Conservation (phyloP, 2,113 vertebrate genomes). For the Muntiacus reevesi region DNA sequence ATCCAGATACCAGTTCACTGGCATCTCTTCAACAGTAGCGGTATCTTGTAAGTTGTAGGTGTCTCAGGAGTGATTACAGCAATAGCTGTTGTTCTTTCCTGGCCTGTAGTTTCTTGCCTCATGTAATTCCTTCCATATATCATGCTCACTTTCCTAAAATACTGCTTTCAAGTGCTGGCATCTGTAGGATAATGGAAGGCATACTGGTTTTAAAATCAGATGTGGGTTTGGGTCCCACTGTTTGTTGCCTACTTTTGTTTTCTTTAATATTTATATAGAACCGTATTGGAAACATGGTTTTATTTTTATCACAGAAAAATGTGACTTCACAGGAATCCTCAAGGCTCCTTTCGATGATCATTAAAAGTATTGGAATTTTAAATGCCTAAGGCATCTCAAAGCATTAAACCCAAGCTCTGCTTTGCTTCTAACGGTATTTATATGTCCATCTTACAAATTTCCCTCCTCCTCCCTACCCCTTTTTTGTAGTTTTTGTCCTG, state of each 20-base stretch:
- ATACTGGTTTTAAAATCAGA: background rate
- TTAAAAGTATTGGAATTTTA: constrained; percentile 24
- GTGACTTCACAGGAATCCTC: background rate
- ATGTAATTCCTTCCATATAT: background rate
- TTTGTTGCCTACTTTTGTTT: constrained; percentile 3
- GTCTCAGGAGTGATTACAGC: background rate
- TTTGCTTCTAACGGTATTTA: constrained; percentile 13
- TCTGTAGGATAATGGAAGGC: background rate
- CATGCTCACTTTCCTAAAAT: constrained; percentile 28
- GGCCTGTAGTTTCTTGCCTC: constrained; percentile 4
- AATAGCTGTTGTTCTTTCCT: background rate
- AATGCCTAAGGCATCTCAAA: background rate
- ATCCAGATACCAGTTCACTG: background rate
- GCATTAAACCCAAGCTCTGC: background rate
- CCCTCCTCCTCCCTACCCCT: background rate
- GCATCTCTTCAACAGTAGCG: background rate
- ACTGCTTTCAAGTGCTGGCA: constrained; percentile 12
- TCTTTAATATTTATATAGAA: background rate
- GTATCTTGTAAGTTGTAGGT: background rate
- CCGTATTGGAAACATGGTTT: background rate
- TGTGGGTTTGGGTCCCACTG: background rate
- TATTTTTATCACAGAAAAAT: constrained; percentile 10
- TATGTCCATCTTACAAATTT: background rate
- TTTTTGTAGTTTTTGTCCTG: background rate
- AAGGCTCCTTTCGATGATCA: background rate